These are phyloP conservation scores for Potorous gilbertii DNA, from an alignment of 2,797 vertebrate genomes.

Conservation along the genomic window DNA sequence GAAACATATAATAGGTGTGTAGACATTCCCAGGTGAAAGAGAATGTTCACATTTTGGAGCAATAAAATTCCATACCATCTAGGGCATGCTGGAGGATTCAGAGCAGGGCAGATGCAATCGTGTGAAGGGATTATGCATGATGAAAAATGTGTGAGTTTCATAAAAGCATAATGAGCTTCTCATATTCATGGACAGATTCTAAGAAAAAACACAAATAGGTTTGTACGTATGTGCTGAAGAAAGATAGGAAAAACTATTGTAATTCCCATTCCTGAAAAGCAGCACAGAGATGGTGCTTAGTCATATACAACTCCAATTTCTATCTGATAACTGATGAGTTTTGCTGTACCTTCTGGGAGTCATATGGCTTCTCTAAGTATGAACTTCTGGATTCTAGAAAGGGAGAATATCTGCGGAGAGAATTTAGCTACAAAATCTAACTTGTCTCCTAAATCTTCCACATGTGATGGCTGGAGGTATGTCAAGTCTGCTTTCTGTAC, in stretches of 20 bases:
- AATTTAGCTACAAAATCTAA: not conserved
- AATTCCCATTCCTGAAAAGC: not conserved
- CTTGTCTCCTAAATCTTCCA: not conserved
- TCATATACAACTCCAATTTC: not conserved
- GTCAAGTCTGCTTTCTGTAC: not conserved
- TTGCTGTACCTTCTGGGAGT: slow-evolving; percentile 12
- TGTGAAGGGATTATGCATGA: not conserved
- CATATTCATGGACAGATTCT: not conserved
- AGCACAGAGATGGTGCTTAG: slow-evolving; percentile 7
- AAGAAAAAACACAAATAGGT: slow-evolving; percentile 42
- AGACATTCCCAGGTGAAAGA: not conserved
- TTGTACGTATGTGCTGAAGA: not conserved
- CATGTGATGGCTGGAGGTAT: not conserved
- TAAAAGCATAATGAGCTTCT: not conserved
- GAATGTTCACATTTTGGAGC: not conserved
- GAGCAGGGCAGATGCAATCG: slow-evolving; percentile 19
- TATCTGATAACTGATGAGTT: not conserved
- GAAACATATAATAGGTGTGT: not conserved
- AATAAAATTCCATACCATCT: slow-evolving; percentile 8
- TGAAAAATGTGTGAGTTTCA: not conserved
- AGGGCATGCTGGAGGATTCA: not conserved
- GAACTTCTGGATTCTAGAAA: not conserved
- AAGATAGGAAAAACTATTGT: not conserved
- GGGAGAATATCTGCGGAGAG: not conserved
- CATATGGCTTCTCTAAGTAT: not conserved